A percentile compares a stretch with the other conserved stretches of the same genome.
Evolutionary conservation across 1,140 invertebrate species (phyloP).

Genomic region (Solen grandis): DNA sequence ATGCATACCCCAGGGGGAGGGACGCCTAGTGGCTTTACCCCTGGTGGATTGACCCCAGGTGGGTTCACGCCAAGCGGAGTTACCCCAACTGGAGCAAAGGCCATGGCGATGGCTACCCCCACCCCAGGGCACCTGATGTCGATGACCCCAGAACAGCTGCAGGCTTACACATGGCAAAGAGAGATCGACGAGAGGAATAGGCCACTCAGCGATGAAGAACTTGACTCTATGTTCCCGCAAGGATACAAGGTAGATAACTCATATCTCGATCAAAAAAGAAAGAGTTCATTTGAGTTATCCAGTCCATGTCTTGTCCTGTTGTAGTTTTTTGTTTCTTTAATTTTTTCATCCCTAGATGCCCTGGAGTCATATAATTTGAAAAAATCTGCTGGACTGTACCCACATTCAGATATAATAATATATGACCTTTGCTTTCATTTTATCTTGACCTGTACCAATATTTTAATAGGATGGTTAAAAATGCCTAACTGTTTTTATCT

Average conservation of each 20-base stretch:
- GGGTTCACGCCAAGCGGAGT: constrained; percentile 81
- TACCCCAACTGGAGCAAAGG: constrained; percentile 97
- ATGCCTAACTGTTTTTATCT: too few species aligned
- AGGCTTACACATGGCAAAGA: constrained; percentile 99
- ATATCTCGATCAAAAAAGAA: too few species aligned
- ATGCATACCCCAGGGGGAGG: constrained; percentile 76
- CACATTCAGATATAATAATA: too few species aligned
- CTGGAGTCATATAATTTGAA: too few species aligned
- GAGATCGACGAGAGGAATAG: constrained; percentile 99
- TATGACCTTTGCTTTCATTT: too few species aligned
- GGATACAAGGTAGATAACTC: constrained; percentile 98
- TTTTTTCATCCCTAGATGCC: too few species aligned
- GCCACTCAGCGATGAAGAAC: constrained; percentile 97
- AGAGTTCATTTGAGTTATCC: too few species aligned
- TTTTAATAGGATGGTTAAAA: too few species aligned
- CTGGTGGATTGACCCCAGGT: constrained; percentile 81
- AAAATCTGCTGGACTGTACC: too few species aligned
- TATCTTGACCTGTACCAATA: too few species aligned
- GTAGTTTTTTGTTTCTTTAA: too few species aligned
- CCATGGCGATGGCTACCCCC: constrained; percentile 98
- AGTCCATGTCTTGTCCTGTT: too few species aligned
- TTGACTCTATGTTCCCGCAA: constrained; percentile 97
- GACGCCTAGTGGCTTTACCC: constrained; percentile 83
- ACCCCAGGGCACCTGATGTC: constrained; percentile 95
- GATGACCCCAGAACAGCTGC: constrained; percentile 99